Conservation (phyloP, 1,140 invertebrate genomes). For the Lordiphosa stackelbergi region DNA sequence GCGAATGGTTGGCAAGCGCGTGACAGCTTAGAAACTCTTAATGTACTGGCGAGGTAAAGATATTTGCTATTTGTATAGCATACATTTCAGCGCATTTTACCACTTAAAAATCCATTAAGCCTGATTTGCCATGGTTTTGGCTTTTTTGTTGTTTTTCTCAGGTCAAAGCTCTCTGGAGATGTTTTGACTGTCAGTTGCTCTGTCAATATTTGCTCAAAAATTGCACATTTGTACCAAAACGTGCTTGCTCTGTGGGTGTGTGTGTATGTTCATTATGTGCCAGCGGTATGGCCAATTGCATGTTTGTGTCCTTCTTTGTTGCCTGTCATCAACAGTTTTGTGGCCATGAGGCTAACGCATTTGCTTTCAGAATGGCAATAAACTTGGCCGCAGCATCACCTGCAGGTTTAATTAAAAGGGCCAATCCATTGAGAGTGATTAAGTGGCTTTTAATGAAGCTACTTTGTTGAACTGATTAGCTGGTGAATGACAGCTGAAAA, state of each 20-base stretch:
- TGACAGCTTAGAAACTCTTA: slow-evolving; percentile 7
- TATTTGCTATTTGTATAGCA: slow-evolving; percentile 18
- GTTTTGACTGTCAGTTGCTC: background rate
- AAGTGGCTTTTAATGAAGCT: slow-evolving; percentile 53
- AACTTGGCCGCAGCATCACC: slow-evolving; percentile 16
- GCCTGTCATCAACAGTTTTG: background rate
- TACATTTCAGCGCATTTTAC: slow-evolving; percentile 12
- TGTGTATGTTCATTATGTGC: background rate
- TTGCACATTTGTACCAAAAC: too few relatives aligned
- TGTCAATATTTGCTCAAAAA: background rate
- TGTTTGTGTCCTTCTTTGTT: background rate
- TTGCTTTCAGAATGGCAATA: background rate
- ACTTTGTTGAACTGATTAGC: slow-evolving; percentile 13
- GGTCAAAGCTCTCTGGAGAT: background rate
- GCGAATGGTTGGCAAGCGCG: too few relatives aligned
- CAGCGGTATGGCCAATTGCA: background rate
- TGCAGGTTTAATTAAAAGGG: slow-evolving; percentile 39
- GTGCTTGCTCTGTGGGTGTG: too few relatives aligned
- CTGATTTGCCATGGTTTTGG: slow-evolving; percentile 3
- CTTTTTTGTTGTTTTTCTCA: slow-evolving; percentile 6
- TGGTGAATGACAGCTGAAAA: too few relatives aligned
- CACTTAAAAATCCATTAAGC: slow-evolving; percentile 56
- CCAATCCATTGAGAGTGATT: slow-evolving; percentile 35
- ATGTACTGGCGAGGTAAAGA: slow-evolving; percentile 1
- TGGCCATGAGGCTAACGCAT: too few relatives aligned